These are phyloP conservation scores for Rhagoletis pomonella DNA, from an alignment of 1,140 invertebrate species.

Conservation along the genomic window DNA sequence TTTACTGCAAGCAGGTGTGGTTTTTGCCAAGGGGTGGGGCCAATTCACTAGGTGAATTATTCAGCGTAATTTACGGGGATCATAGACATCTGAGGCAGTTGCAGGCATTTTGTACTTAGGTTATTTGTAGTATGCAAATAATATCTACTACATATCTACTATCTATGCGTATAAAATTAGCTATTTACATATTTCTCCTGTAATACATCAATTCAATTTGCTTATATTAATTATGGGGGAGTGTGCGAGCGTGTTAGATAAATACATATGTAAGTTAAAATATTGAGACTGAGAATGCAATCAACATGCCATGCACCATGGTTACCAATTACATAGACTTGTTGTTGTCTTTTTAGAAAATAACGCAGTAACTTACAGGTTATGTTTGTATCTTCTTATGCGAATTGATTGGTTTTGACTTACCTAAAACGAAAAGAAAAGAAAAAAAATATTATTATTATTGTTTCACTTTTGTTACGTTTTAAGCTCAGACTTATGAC, in stretches of 20 bases:
- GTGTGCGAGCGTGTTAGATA: not conserved
- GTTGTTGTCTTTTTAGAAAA: too few species aligned
- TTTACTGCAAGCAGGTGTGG: constrained; percentile 2
- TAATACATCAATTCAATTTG: not conserved
- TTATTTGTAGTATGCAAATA: not conserved
- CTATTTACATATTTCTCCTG: not conserved
- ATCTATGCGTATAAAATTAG: not conserved
- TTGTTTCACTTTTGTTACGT: too few species aligned
- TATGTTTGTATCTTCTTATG: too few species aligned
- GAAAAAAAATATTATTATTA: not conserved
- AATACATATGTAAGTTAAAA: not conserved
- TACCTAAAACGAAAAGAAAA: not conserved
- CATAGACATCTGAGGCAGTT: not conserved
- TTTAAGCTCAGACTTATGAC: too few species aligned
- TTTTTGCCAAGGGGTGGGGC: constrained; percentile 1
- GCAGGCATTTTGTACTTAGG: not conserved
- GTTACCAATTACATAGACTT: not conserved
- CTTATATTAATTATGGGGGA: not conserved
- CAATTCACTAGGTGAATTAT: not conserved
- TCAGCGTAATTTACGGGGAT: not conserved
- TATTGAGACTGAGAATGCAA: too few species aligned
- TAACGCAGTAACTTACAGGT: not conserved
- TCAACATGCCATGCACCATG: not conserved
- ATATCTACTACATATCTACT: too few species aligned
- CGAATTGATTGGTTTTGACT: not conserved